Evolutionary conservation across 2,797 vertebrate genomes (phyloP), one percentile per base, ranked within the genome.

Genomic region (Anguilla megastoma): DNA sequence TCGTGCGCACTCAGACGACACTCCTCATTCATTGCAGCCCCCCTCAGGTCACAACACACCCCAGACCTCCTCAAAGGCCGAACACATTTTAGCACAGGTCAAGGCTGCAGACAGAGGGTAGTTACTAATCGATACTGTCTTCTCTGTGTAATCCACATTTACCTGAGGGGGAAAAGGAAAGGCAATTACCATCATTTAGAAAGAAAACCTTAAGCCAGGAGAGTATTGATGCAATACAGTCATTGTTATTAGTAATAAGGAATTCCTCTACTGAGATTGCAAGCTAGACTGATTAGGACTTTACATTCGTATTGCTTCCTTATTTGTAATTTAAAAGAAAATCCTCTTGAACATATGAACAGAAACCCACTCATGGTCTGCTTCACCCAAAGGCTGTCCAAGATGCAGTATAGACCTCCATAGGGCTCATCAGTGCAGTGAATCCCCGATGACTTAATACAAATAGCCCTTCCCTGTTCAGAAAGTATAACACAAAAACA

Each of bases 51-150:
- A 99, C 85, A 97, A 86, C 4, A 99, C 92, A 1, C 98, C 97
- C 99, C 99, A 99, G 0, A 95, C 97, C 91, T 99, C 98, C 92
- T 99, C 98, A 91, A 99, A 99, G 12, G 98, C 98, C 4, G 97
- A 98, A 90, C 98, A 99, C 60, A 99, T 96, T 94, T 99, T 99
- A 83, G 98, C 96, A 93, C 98, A 99, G 0, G 98, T 98, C 66
- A 99, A 95, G 50, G 99, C 99, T 0, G 96, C 99, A 91, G 99
- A 99, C 1, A 99, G 97, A 0, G 99, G 99, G 86, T 99, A 99
- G 94, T 98, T 99, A 95, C 98, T 99, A 94, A 99, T 97, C 82
- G 98, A 99, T 71, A 98, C 93, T 0, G 93, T 96, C 93, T 98
- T 97, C 93, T 99, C 98, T 54, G 97, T 97, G 58, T 99, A 99